Percentiles rank a stretch among this genome's conserved stretches.
These are phyloP conservation scores for Sarcophaga carnaria DNA, from an alignment of 2,888 invertebrate genomes.

Conservation along the genomic window DNA sequence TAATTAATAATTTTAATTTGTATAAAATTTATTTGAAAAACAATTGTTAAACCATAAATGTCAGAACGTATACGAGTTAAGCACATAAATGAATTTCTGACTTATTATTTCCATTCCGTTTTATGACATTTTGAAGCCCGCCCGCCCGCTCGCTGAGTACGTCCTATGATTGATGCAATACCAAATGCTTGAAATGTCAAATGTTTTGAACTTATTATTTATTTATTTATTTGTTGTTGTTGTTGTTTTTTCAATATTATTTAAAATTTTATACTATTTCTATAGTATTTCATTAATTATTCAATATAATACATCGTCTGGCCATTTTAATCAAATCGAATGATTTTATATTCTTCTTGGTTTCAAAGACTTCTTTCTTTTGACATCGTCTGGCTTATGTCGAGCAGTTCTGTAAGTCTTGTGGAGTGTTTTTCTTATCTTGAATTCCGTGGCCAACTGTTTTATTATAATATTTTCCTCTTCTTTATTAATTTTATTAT, in stretches of 20 bases:
- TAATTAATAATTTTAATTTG: slow-evolving; percentile 6
- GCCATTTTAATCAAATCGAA: slow-evolving; percentile 23
- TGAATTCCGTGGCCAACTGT: not conserved
- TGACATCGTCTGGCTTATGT: not conserved
- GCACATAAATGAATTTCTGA: slow-evolving; percentile 41
- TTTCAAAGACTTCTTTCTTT: no score
- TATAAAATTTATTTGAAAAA: slow-evolving; percentile 47
- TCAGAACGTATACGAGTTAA: not conserved
- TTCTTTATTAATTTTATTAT: not conserved
- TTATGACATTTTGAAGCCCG: not conserved
- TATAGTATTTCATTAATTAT: no score
- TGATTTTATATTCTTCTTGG: not conserved
- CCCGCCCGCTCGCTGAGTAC: no score
- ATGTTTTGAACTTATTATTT: slow-evolving; percentile 25
- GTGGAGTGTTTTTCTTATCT: slow-evolving; percentile 10
- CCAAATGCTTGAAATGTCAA: slow-evolving; percentile 23
- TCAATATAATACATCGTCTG: slow-evolving; percentile 9
- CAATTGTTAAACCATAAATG: slow-evolving; percentile 27
- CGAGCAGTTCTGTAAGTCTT: slow-evolving; percentile 29
- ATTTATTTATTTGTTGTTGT: no score
- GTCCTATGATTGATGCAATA: no score
- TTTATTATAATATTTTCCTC: not conserved
- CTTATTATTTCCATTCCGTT: not conserved
- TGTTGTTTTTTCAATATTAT: slow-evolving; percentile 5
- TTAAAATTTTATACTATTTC: not conserved